Conservation (phyloP, 2,113 vertebrate species). For the Engystomops pustulosus region DNA sequence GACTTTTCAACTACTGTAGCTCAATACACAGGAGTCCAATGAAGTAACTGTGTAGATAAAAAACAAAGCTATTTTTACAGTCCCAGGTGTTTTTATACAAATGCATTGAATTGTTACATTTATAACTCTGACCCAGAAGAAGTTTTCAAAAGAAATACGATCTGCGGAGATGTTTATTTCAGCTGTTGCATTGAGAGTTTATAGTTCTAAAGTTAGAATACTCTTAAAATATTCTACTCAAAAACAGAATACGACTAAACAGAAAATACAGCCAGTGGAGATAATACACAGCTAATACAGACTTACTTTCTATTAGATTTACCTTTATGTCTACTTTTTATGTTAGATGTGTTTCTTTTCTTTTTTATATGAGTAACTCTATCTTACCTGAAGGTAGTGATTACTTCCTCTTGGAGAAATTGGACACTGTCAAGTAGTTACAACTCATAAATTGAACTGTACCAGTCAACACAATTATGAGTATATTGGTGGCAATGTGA, state of each 20-base stretch:
- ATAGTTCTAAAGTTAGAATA: constrained; percentile 36
- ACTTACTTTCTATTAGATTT: neutral
- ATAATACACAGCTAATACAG: neutral
- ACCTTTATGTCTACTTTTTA: neutral
- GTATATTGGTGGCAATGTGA: neutral
- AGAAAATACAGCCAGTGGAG: neutral
- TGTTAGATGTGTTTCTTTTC: too few relatives aligned
- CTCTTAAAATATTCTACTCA: constrained; percentile 36
- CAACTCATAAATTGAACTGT: neutral
- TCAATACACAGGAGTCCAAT: neutral
- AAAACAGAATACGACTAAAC: neutral
- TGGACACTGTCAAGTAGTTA: neutral
- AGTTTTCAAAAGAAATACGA: constrained; percentile 22
- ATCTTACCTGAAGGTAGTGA: neutral
- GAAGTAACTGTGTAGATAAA: neutral
- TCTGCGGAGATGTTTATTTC: constrained; percentile 18
- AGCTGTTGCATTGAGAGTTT: constrained; percentile 40
- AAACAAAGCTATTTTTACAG: neutral
- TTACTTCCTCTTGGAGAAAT: neutral
- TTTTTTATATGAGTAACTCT: neutral
- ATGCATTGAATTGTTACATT: neutral
- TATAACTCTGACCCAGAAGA: neutral
- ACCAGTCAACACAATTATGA: neutral
- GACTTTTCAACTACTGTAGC: neutral
- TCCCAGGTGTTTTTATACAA: neutral